phyloP scores from a whole-genome alignment of 2,888 invertebrate species.

The Netelia fuscicornis region DNA sequence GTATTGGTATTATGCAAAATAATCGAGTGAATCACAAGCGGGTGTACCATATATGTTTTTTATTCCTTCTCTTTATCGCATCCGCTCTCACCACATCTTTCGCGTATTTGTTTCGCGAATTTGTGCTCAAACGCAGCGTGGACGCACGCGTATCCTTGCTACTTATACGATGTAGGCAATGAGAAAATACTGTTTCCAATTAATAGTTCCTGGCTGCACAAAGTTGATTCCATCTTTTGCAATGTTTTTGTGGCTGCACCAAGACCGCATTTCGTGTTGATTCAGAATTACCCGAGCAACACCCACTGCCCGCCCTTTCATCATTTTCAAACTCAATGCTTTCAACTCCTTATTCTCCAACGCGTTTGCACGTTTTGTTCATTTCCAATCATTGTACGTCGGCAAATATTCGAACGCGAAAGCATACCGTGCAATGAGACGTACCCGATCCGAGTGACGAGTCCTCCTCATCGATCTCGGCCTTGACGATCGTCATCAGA shows the following conservation, averaged over 20 bases:
- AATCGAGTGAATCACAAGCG: not conserved
- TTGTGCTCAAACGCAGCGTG: constrained; percentile 10
- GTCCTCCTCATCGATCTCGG: too few species aligned
- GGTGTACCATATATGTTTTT: not conserved
- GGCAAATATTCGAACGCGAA: not conserved
- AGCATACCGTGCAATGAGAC: not conserved
- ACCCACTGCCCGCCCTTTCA: constrained; percentile 28
- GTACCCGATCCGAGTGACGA: too few species aligned
- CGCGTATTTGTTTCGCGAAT: constrained; percentile 40
- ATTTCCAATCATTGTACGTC: not conserved
- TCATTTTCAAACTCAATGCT: constrained; percentile 17
- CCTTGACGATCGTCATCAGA: too few species aligned
- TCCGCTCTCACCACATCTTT: not conserved
- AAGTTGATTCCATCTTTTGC: constrained; percentile 47
- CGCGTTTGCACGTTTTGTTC: constrained; percentile 28
- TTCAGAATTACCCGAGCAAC: constrained; percentile 55
- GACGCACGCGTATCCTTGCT: too few species aligned
- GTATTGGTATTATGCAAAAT: not conserved
- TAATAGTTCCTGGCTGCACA: constrained; percentile 42
- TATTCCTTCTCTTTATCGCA: not conserved
- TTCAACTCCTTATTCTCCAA: constrained; percentile 39
- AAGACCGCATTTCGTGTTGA: constrained; percentile 37
- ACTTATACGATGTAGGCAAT: constrained; percentile 25
- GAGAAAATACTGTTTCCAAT: constrained; percentile 63
- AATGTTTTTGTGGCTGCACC: not conserved